These are phyloP conservation scores for Hemicordylus capensis DNA, from an alignment of 2,113 vertebrate genomes.

Conservation along the genomic window DNA sequence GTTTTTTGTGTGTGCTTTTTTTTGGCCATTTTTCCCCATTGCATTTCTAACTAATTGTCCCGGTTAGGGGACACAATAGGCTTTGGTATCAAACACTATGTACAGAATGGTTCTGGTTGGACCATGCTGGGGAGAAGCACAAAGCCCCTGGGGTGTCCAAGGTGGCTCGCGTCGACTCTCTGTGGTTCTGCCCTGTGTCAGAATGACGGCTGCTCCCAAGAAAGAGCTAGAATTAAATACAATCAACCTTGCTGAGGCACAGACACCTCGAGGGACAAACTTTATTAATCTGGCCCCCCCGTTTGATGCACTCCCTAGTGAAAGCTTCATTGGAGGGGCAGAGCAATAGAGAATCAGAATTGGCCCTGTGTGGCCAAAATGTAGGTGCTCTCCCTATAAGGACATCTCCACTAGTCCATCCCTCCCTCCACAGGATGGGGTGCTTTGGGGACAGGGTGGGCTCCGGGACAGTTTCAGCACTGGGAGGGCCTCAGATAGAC, in stretches of 20 bases:
- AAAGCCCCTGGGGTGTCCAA: neutral
- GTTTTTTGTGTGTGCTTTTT: neutral
- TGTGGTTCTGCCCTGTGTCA: neutral
- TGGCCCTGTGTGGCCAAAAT: neutral
- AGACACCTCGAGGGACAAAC: neutral
- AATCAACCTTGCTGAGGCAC: neutral
- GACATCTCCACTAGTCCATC: neutral
- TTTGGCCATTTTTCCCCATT: neutral
- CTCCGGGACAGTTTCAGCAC: too few relatives aligned
- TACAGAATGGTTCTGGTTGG: conserved; percentile 19
- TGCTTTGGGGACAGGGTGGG: neutral
- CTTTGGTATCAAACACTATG: conserved; percentile 36
- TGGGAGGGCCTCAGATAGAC: neutral
- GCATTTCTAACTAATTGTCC: conserved; percentile 21
- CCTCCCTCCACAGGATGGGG: neutral
- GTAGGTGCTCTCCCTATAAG: neutral
- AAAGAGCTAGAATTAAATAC: neutral
- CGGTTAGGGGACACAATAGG: neutral
- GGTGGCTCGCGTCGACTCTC: neutral
- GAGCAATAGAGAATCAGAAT: neutral
- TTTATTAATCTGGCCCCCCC: neutral
- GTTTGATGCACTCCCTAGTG: neutral
- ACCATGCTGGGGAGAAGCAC: neutral
- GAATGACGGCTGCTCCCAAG: neutral
- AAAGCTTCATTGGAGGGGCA: neutral